Evolutionary conservation across 2,888 invertebrate genomes (phyloP).

Genomic region (Phalangium opilio): DNA sequence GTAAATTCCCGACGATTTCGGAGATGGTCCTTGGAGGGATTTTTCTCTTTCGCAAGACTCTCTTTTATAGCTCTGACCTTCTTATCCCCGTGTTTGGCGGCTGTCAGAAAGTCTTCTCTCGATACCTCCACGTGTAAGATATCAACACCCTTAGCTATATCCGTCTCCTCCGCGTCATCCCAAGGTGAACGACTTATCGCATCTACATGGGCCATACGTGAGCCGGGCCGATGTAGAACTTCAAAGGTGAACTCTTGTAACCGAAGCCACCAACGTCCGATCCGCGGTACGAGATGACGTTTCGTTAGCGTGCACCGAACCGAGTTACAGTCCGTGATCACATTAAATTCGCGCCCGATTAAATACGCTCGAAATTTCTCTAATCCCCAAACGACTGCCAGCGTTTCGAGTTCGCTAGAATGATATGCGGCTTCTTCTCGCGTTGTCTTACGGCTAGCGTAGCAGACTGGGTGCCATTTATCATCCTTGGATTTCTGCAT

Average conservation of each 20-base stretch:
- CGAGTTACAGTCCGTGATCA: constrained; percentile 1
- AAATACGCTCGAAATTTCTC: constrained; percentile 7
- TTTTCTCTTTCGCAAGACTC: too few species aligned
- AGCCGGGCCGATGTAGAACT: constrained; percentile 1
- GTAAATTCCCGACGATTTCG: too few species aligned
- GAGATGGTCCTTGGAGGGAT: too few species aligned
- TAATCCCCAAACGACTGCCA: constrained; percentile 4
- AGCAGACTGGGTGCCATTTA: constrained; percentile 1
- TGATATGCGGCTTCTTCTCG: background rate
- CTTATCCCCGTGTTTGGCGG: too few species aligned
- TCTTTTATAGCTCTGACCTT: too few species aligned
- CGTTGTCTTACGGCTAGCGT: background rate
- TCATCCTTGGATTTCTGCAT: background rate
- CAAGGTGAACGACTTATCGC: constrained; percentile 2
- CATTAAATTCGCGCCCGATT: constrained; percentile 1
- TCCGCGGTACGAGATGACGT: constrained; percentile 1
- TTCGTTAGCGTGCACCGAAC: background rate
- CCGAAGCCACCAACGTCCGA: constrained; percentile 2
- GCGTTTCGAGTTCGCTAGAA: constrained; percentile 3
- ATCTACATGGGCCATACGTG: constrained; percentile 8
- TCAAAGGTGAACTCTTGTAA: constrained; percentile 7
- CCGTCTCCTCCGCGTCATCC: too few species aligned
- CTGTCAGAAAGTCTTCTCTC: too few species aligned
- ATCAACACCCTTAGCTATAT: too few species aligned
- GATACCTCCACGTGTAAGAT: too few species aligned